phyloP scores from a whole-genome alignment of 2,888 invertebrate species.

The Ornithoptera alexandrae region DNA sequence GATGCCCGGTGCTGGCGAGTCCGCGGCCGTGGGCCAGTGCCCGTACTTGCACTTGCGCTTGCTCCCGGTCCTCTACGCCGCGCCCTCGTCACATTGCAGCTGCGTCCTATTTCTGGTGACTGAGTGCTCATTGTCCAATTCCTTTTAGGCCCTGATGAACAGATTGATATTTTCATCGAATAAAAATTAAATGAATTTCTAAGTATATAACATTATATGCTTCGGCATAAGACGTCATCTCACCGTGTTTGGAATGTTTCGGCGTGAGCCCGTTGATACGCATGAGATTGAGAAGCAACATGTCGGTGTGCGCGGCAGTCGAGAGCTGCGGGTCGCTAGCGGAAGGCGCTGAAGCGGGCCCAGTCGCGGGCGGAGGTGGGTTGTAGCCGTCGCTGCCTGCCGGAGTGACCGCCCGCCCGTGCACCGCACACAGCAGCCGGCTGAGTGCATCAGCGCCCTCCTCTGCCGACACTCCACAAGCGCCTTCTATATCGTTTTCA shows the following conservation, averaged over 20 bases:
- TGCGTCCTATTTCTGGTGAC: slow-evolving; percentile 30
- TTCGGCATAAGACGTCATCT: neutral
- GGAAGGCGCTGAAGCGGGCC: slow-evolving; percentile 28
- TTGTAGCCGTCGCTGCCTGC: slow-evolving; percentile 38
- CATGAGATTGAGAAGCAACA: slow-evolving; percentile 71
- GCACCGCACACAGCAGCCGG: slow-evolving; percentile 60
- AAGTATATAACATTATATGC: neutral
- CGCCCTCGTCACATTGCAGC: slow-evolving; percentile 6
- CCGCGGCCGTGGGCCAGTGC: slow-evolving; percentile 37
- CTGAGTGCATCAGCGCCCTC: slow-evolving; percentile 53
- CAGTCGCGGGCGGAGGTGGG: slow-evolving; percentile 45
- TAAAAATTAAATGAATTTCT: neutral
- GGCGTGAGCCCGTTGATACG: slow-evolving; percentile 66
- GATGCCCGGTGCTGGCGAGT: slow-evolving; percentile 30
- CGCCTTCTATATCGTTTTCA: slow-evolving; percentile 69
- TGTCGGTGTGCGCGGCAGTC: slow-evolving; percentile 66
- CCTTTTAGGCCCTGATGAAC: slow-evolving; percentile 51
- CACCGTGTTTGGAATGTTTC: slow-evolving; percentile 50
- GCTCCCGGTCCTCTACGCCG: slow-evolving; percentile 39
- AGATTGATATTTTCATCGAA: neutral
- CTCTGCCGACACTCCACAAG: slow-evolving; percentile 40
- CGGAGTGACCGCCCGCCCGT: slow-evolving; percentile 42
- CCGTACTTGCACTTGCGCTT: slow-evolving; percentile 44
- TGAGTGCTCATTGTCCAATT: slow-evolving; percentile 50
- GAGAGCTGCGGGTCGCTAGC: slow-evolving; percentile 58